Base-by-base conservation (phyloP, 1,140 invertebrate species). In the Brachionus sp. region DNA sequence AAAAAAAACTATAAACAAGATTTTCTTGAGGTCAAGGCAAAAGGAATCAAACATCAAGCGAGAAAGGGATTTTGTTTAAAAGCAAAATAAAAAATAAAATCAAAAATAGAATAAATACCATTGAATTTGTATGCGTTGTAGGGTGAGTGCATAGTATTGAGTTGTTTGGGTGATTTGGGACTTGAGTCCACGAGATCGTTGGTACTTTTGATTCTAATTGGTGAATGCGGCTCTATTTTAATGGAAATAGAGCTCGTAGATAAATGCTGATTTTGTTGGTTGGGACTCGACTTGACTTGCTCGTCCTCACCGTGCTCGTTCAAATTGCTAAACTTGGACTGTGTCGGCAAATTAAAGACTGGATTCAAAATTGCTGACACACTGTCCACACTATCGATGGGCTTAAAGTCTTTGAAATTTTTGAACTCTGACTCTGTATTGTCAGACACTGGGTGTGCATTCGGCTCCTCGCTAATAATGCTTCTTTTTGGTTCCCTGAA, bases 391-490 rank as follows among this genome's bases (percentile, higher is more conserved):
- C 77, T 80, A 35, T 80, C 77, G 23, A 80, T 80, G 25, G 77
- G 77, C 39, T 80, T 80, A 23, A 80, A 42, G 25, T 75, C 42
- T 75, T 75, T 75, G 10, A 75, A 46, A 75, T 80, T 66, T 80
- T 80, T 80, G 25, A 39, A 80, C 12, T 42, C 37, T 19, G 77
- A 35, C 39, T 39, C 35, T 2, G 29, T 6, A 10, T 62, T 29
- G 13, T 29, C 50, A 19, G 50, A 23, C 3, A 13, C 37, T n/a
- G n/a, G 33, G 7, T 10, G 25, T 12, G 19, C 16, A 42, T 10
- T 23, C 19, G 44, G 7, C 75, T 78, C 75, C 37, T 57, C 46
- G 33, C 23, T 62, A 10, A 57, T 78, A 7, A 53, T 35, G n/a
- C 39, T 44, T 80, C 39, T 80, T 23, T 80, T 62, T 3, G 77